These are phyloP conservation scores for Rhinophrynus dorsalis DNA, from an alignment of 2,797 vertebrate genomes.

Conservation along the genomic window DNA sequence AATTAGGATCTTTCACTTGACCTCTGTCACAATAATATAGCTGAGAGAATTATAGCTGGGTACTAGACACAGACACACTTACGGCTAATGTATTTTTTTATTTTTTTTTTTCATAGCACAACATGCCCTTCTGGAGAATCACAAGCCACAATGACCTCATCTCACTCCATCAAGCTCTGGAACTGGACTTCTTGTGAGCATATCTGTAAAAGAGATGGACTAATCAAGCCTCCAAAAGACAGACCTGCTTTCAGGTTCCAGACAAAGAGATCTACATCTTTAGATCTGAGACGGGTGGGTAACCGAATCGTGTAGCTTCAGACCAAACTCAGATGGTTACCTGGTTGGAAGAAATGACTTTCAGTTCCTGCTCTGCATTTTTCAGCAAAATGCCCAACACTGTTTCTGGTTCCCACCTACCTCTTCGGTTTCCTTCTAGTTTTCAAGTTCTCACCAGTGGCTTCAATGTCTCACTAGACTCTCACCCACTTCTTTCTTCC, in stretches of 20 bases:
- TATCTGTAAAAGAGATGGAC: neutral
- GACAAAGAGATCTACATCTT: conserved; percentile 6
- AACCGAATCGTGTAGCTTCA: neutral
- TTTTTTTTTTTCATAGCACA: conserved; percentile 76
- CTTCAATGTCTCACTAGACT: neutral
- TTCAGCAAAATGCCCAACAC: neutral
- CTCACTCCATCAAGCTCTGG: conserved; percentile 94
- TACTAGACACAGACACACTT: no score
- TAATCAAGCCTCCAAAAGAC: neutral
- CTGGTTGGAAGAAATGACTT: neutral
- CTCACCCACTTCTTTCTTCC: no score
- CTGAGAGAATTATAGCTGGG: no score
- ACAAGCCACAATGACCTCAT: conserved; percentile 91
- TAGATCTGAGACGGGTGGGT: neutral
- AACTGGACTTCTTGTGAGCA: conserved; percentile 93
- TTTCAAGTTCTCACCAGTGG: neutral
- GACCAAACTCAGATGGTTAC: no score
- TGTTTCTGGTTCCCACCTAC: neutral
- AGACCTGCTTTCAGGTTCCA: conserved; percentile 20
- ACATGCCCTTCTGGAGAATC: conserved; percentile 98
- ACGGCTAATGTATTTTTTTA: no score
- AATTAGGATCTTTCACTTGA: no score
- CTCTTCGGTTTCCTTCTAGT: neutral
- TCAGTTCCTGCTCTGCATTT: neutral
- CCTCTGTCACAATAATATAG: no score